Percentiles rank a stretch among this genome's conserved stretches.
These are phyloP conservation scores for Apocheima hispidaria DNA, from an alignment of 2,888 invertebrate species.

Conservation along the genomic window DNA sequence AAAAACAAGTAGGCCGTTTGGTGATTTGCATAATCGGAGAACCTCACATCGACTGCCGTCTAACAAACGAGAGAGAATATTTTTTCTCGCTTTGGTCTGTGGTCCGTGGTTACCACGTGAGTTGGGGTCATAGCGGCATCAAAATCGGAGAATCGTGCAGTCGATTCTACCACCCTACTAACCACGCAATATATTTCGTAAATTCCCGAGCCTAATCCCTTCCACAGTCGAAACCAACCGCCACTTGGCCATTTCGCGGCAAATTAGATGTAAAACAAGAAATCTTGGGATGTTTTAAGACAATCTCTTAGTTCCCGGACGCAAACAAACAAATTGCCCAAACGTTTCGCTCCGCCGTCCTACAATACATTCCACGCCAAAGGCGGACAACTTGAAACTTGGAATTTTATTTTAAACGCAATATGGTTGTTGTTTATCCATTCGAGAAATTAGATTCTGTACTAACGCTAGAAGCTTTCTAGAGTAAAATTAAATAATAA, in stretches of 20 bases:
- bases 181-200: slow-evolving; percentile 34
- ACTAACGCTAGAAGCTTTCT: background rate
- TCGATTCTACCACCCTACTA: background rate
- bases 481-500: background rate
- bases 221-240: slow-evolving; percentile 28
- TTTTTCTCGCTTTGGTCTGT: too few relatives aligned
- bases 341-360: slow-evolving; percentile 53
- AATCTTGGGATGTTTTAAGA: slow-evolving; percentile 66
- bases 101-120: too few relatives aligned
- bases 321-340: slow-evolving; percentile 68
- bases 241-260: slow-evolving; percentile 53
- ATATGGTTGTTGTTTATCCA: slow-evolving; percentile 17
- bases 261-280: slow-evolving; percentile 73
- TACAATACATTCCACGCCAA: slow-evolving; percentile 49
- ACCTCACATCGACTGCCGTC: too few relatives aligned
- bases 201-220: too few relatives aligned
- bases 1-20: too few relatives aligned
- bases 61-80: too few relatives aligned
- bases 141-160: background rate
- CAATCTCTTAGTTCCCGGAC: slow-evolving; percentile 60
- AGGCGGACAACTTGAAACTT: slow-evolving; percentile 48
- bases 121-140: too few relatives aligned
- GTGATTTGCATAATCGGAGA: too few relatives aligned
- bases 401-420: slow-evolving; percentile 37
- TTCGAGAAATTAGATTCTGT: slow-evolving; percentile 23